phyloP scores from a whole-genome alignment of 2,797 vertebrate species.

The Nannoperca obscura region DNA sequence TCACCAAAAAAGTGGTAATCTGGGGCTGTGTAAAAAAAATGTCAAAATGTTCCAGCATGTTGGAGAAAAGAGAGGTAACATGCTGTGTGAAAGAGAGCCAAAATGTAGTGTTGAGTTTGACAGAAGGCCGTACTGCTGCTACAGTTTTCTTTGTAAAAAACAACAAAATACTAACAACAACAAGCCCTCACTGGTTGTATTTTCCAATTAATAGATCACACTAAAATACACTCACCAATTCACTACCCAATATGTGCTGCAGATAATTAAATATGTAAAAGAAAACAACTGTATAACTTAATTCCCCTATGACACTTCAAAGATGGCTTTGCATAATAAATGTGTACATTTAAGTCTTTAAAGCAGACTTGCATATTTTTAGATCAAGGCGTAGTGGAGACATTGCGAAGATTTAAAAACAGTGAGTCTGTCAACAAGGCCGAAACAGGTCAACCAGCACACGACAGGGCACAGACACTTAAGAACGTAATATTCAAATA shows the following conservation, averaged over 20 bases:
- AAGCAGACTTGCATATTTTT: constrained; percentile 28
- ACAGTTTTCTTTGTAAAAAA: constrained; percentile 2
- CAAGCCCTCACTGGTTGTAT: not conserved
- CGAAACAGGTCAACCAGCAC: constrained; percentile 7
- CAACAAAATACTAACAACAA: constrained; percentile 6
- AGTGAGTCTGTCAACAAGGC: constrained; percentile 43
- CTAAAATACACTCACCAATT: not conserved
- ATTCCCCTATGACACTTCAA: constrained; percentile 12
- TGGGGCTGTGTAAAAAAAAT: constrained; percentile 11
- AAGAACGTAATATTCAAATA: not conserved
- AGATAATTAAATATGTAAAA: constrained; percentile 9
- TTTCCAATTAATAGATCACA: not conserved
- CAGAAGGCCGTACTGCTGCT: not conserved
- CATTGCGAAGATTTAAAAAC: constrained; percentile 23
- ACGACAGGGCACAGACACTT: not conserved
- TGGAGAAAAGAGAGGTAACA: constrained; percentile 17
- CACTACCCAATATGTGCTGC: not conserved
- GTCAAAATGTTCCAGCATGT: constrained; percentile 37
- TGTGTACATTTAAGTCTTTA: constrained; percentile 16
- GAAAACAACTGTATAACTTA: constrained; percentile 1
- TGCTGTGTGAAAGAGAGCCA: not conserved
- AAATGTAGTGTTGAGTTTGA: not conserved
- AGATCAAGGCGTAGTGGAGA: constrained; percentile 29
- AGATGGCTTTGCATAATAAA: constrained; percentile 34
- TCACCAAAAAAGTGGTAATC: constrained; percentile 19